Conservation (phyloP, 2,113 vertebrate genomes). For the Acinonyx jubatus region DNA sequence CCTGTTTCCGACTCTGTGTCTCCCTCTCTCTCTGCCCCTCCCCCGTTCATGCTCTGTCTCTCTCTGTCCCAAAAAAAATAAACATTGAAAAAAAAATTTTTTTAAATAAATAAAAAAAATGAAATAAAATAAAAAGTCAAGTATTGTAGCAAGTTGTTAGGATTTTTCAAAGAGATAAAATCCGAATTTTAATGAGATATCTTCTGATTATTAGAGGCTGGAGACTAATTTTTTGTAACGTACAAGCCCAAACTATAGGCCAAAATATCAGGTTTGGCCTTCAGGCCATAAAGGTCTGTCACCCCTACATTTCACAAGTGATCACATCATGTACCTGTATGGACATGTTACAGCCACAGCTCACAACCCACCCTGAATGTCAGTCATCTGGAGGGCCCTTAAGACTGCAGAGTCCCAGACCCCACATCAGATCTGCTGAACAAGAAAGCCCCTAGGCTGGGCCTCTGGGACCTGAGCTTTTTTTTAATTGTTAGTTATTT, state of each 20-base stretch:
- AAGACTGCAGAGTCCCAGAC: neutral
- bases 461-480: neutral
- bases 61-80: no score
- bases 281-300: rapidly evolving
- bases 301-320: neutral
- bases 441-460: neutral
- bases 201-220: neutral
- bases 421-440: neutral
- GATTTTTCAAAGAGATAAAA: neutral
- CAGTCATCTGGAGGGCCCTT: neutral
- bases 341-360: neutral
- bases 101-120: no score
- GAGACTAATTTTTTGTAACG: neutral
- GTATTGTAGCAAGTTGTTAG: neutral
- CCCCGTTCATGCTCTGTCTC: no score
- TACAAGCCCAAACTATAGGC: neutral
- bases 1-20: no score
- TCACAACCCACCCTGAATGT: neutral
- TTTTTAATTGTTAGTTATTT: no score
- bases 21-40: no score
- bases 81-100: no score
- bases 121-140: no score
- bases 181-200: neutral
- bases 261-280: neutral
- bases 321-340: neutral